phyloP scores from a whole-genome alignment of 2,797 vertebrate genomes.

The Lophura swinhoii region DNA sequence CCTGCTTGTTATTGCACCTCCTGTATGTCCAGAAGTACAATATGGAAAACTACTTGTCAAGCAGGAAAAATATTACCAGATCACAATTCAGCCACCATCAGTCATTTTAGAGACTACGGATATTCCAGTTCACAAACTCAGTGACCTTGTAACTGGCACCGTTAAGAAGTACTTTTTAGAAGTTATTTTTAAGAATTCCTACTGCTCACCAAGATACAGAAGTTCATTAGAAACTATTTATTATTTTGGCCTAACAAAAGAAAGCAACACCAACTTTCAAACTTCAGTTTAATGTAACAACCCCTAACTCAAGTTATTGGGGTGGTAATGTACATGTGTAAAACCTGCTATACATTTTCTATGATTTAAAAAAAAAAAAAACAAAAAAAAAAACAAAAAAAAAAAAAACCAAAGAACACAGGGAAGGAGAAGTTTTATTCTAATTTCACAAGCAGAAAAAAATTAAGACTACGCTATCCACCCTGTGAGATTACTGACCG shows the following conservation, averaged over 20 bases:
- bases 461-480: neutral
- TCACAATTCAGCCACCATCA: neutral
- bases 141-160: neutral
- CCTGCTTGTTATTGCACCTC: neutral
- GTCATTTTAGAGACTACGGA: neutral
- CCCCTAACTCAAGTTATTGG: neutral
- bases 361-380: too few species aligned
- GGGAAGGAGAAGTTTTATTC: neutral
- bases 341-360: neutral
- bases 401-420: too few species aligned
- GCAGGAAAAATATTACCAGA: constrained; percentile 9
- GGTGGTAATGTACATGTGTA: neutral
- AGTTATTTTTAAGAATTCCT: neutral
- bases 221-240: neutral
- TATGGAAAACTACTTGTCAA: constrained; percentile 7
- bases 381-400: too few species aligned
- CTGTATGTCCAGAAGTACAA: neutral
- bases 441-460: neutral
- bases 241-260: neutral
- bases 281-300: neutral
- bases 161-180: neutral
- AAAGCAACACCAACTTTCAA: neutral
- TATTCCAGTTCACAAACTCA: neutral
- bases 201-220: neutral
- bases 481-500: neutral